phyloP scores from a whole-genome alignment of 2,797 vertebrate genomes.

The Crocodylus rhombifer region DNA sequence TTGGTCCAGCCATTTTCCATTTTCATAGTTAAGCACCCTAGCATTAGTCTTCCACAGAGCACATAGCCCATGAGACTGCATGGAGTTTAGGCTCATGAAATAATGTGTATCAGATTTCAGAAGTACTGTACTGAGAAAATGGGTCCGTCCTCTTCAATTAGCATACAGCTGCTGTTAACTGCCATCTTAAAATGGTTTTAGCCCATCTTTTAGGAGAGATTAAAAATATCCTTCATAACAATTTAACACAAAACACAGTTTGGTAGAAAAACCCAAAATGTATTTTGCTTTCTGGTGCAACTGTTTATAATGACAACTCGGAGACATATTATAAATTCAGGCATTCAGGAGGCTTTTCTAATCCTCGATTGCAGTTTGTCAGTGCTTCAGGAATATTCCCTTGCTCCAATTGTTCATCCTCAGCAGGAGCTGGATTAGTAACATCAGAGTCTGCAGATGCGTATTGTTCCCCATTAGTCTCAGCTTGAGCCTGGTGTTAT shows the following conservation, averaged over 20 bases:
- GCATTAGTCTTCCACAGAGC: not conserved
- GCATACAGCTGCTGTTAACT: not conserved
- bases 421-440: slow-evolving; percentile 75
- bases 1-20: not conserved
- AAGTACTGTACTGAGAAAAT: not conserved
- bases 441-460: slow-evolving; percentile 75
- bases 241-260: not conserved
- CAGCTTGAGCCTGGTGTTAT: slow-evolving; percentile 71
- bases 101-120: not conserved
- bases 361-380: slow-evolving; percentile 71
- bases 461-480: slow-evolving; percentile 77
- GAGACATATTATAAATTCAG: slow-evolving; percentile 64
- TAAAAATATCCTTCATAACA: not conserved
- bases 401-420: slow-evolving; percentile 71
- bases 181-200: not conserved
- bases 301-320: slow-evolving; percentile 54
- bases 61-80: accelerated
- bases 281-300: slow-evolving; percentile 13
- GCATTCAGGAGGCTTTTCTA: slow-evolving; percentile 60
- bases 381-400: slow-evolving; percentile 65
- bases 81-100: not conserved
- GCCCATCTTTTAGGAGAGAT: not conserved
- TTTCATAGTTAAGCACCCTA: not conserved
- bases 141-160: not conserved
- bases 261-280: not conserved